These are phyloP conservation scores for Cerceris rybyensis DNA, from an alignment of 2,888 invertebrate genomes.

Conservation along the genomic window DNA sequence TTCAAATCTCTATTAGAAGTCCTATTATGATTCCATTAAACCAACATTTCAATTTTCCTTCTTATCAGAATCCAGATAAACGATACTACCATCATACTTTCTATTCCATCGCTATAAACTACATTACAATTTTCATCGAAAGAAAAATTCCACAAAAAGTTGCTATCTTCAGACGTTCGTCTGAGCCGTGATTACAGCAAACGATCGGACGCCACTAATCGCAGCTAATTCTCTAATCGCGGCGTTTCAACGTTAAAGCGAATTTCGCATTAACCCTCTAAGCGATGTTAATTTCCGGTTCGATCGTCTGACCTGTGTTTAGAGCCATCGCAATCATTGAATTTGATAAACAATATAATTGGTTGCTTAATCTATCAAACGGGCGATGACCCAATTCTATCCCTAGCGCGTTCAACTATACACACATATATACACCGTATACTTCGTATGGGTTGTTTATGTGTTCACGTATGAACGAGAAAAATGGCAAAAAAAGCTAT, in stretches of 20 bases:
- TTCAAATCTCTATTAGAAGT: no score
- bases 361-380: conserved; percentile 48
- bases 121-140: no score
- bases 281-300: conserved; percentile 15
- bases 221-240: not conserved
- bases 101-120: no score
- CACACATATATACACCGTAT: not conserved
- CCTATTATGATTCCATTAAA: no score
- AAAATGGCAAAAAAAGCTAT: not conserved
- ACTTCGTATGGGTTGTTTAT: not conserved
- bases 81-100: no score
- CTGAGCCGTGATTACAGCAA: not conserved
- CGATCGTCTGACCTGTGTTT: conserved; percentile 18
- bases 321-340: conserved; percentile 31
- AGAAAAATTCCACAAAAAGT: no score
- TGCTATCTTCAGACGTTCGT: not conserved
- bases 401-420: conserved; percentile 35
- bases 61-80: no score
- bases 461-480: not conserved
- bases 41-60: no score
- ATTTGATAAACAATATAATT: conserved; percentile 54
- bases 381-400: conserved; percentile 54
- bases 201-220: not conserved
- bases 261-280: not conserved
- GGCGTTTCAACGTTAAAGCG: not conserved